These are phyloP conservation scores for Sinopyrophorus schimmeli DNA, from an alignment of 2,888 invertebrate genomes.

Conservation along the genomic window DNA sequence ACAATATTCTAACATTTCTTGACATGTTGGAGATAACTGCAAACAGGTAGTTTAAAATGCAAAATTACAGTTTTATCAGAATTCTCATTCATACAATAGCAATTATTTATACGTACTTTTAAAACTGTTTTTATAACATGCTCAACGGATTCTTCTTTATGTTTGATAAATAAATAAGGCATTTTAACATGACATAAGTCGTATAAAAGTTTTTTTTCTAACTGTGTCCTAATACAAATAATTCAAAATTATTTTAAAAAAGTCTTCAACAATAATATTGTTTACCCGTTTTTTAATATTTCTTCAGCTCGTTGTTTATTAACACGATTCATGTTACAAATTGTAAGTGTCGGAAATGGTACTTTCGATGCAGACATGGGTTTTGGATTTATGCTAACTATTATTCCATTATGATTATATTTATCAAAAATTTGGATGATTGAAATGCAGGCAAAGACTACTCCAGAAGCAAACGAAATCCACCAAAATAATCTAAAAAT, in stretches of 20 bases:
- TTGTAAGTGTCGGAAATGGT: constrained; percentile 82
- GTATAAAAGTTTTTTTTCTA: constrained; percentile 47
- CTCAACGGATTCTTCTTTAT: too few relatives aligned
- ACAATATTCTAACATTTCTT: constrained; percentile 73
- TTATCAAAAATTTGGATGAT: constrained; percentile 73
- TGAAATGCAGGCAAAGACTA: constrained; percentile 69
- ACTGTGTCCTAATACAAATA: constrained; percentile 22
- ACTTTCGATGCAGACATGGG: constrained; percentile 67
- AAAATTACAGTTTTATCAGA: too few relatives aligned
- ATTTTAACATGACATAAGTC: constrained; percentile 47
- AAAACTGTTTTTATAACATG: too few relatives aligned
- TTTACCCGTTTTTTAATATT: constrained; percentile 50
- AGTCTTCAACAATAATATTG: too few relatives aligned
- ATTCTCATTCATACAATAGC: too few relatives aligned
- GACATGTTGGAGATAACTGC: constrained; percentile 34
- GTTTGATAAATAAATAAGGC: too few relatives aligned
- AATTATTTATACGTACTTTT: too few relatives aligned
- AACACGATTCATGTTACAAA: constrained; percentile 84
- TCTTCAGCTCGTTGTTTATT: constrained; percentile 64
- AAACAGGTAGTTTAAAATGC: too few relatives aligned
- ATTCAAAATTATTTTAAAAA: background rate
- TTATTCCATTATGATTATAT: constrained; percentile 74
- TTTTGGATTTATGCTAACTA: constrained; percentile 76
- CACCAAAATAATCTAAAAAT: constrained; percentile 69
- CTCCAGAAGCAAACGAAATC: constrained; percentile 66